Evolutionary conservation across 1,140 invertebrate genomes (phyloP).

Genomic region (Macrocentrus cingulum): DNA sequence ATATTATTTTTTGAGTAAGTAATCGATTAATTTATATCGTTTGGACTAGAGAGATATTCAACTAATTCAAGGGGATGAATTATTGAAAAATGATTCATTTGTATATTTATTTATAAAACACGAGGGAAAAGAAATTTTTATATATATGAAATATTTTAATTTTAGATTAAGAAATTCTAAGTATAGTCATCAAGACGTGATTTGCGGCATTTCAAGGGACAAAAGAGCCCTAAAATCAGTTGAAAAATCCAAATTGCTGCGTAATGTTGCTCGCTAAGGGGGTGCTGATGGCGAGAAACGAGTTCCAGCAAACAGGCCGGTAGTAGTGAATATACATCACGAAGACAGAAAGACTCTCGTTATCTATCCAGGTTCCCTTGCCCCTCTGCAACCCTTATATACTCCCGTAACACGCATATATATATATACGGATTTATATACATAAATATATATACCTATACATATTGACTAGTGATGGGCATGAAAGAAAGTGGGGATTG

Average conservation of each 20-base stretch:
- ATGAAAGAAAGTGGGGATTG: constrained; percentile 17
- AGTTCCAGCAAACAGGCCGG: constrained; percentile 8
- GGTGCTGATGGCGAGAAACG: constrained; percentile 5
- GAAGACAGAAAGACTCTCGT: constrained; percentile 9
- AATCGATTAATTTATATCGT: too few relatives aligned
- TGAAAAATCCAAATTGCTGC: constrained; percentile 3
- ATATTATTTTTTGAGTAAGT: too few relatives aligned
- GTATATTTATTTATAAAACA: too few relatives aligned
- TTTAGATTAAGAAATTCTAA: too few relatives aligned
- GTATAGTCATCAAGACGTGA: constrained; percentile 30
- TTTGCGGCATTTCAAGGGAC: neutral
- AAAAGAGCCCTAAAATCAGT: neutral
- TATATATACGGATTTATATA: too few relatives aligned
- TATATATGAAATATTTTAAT: too few relatives aligned
- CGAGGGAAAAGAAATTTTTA: too few relatives aligned
- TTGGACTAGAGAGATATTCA: too few relatives aligned
- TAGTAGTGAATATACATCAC: neutral
- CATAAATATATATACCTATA: too few relatives aligned
- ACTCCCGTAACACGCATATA: too few relatives aligned
- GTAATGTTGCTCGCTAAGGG: neutral
- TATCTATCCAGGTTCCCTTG: constrained; percentile 8
- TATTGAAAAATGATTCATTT: too few relatives aligned
- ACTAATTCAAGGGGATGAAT: too few relatives aligned
- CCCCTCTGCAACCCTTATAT: neutral
- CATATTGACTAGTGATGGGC: neutral